Conservation (phyloP, 2,888 invertebrate genomes). For the Erannis defoliaria region DNA sequence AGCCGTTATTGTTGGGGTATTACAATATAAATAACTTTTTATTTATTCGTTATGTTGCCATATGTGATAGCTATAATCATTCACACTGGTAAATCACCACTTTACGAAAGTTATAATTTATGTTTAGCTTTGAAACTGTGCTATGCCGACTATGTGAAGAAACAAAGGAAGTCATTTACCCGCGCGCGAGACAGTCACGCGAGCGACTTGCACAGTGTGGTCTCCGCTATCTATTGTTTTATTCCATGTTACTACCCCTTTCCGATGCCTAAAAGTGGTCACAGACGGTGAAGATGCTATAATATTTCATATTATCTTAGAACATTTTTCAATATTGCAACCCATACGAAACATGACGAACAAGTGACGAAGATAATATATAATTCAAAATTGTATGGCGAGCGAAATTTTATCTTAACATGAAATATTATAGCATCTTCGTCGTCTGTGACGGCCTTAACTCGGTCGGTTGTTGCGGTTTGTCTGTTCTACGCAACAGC, state of each 20-base stretch:
- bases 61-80: slow-evolving; percentile 45
- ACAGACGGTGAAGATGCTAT: no score
- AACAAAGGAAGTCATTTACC: slow-evolving; percentile 80
- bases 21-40: slow-evolving; percentile 26
- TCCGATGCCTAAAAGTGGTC: slow-evolving; percentile 52
- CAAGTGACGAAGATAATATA: no score
- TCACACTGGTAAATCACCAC: slow-evolving; percentile 56
- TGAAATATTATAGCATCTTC: no score
- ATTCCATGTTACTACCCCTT: slow-evolving; percentile 55
- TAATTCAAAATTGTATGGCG: no score
- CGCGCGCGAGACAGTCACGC: slow-evolving; percentile 79
- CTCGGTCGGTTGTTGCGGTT: slow-evolving; percentile 44
- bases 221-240: slow-evolving; percentile 67
- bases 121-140: slow-evolving; percentile 60
- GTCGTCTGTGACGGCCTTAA: no score
- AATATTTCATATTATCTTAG: no score
- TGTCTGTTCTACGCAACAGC: slow-evolving; percentile 29
- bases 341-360: no score
- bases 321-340: no score
- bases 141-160: slow-evolving; percentile 71
- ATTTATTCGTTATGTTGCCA: slow-evolving; percentile 33
- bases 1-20: slow-evolving; percentile 2
- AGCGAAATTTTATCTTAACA: no score
- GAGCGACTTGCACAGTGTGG: slow-evolving; percentile 61
- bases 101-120: slow-evolving; percentile 65